A percentile compares a stretch with the other conserved stretches of the same genome.
Conservation (phyloP, 2,797 vertebrate genomes). For the Gymnothorax javanicus region DNA sequence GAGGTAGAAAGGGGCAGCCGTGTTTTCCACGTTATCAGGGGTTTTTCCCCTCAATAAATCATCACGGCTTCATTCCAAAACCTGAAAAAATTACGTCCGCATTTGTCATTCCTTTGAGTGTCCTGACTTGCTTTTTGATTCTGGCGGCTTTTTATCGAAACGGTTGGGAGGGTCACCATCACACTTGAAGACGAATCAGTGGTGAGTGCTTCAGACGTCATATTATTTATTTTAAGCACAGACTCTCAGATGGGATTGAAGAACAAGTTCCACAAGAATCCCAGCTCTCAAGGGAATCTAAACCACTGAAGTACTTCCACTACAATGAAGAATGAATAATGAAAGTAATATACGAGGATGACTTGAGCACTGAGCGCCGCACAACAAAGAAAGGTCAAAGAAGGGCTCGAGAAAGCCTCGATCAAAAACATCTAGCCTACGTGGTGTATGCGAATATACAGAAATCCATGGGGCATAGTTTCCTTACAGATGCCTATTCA, state of each 20-base stretch:
- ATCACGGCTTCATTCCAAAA: conserved; percentile 11
- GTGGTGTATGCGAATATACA: background rate
- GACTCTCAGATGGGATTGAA: conserved; percentile 37
- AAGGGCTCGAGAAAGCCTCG: background rate
- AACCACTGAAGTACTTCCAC: background rate
- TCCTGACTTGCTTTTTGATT: conserved; percentile 41
- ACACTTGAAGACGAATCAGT: conserved; percentile 39
- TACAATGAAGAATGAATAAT: conserved; percentile 45
- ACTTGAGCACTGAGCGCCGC: background rate
- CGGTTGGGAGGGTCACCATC: conserved; percentile 26
- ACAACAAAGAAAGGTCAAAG: background rate
- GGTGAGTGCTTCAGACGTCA: conserved; percentile 30
- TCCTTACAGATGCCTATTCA: background rate
- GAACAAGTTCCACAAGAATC: conserved; percentile 7
- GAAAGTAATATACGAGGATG: conserved; percentile 35
- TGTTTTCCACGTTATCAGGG: conserved; percentile 29
- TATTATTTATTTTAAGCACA: conserved; percentile 45
- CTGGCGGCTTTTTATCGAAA: conserved; percentile 37
- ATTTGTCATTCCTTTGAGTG: conserved; percentile 47
- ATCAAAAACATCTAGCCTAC: background rate
- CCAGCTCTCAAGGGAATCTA: conserved; percentile 24
- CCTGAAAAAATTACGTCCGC: conserved; percentile 39
- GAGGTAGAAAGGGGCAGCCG: conserved; percentile 23
- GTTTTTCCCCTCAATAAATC: conserved; percentile 40
- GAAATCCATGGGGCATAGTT: background rate